Conservation (phyloP, 2,797 vertebrate genomes). For the Propithecus deckenii region DNA sequence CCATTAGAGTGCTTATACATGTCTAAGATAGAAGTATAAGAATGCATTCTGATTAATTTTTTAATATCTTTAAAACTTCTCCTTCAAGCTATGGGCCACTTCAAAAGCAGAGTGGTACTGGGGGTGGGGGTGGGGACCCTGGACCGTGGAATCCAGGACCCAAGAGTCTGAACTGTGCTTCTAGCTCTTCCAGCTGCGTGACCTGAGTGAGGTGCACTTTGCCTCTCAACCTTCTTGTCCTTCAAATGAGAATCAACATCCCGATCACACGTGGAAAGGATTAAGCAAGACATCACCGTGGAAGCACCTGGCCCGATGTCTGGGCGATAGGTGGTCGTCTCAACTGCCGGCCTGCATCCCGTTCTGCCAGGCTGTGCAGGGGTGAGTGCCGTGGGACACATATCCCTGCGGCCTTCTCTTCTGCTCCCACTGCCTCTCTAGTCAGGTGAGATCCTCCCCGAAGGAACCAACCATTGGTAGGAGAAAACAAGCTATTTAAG, state of each 20-base stretch:
- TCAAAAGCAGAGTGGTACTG: neutral
- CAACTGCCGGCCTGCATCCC: neutral
- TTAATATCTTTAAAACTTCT: neutral
- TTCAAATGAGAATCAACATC: neutral
- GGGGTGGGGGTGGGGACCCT: rapidly evolving
- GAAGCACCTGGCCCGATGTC: neutral
- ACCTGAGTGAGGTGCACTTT: rapidly evolving
- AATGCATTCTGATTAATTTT: neutral
- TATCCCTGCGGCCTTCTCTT: neutral
- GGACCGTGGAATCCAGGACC: neutral
- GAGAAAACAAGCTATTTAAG: neutral
- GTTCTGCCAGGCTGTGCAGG: rapidly evolving
- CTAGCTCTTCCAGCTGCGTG: neutral
- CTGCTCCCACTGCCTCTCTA: neutral
- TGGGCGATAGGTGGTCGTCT: neutral
- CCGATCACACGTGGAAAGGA: neutral
- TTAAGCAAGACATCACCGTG: neutral
- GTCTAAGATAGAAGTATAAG: neutral
- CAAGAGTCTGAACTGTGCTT: neutral
- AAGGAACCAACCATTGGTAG: neutral
- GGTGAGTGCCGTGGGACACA: rapidly evolving
- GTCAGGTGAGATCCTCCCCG: neutral
- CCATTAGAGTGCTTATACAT: neutral
- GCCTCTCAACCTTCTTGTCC: neutral
- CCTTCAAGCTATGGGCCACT: neutral